Base-by-base conservation (phyloP, 2,888 invertebrate genomes). In the Orthosia incerta region DNA sequence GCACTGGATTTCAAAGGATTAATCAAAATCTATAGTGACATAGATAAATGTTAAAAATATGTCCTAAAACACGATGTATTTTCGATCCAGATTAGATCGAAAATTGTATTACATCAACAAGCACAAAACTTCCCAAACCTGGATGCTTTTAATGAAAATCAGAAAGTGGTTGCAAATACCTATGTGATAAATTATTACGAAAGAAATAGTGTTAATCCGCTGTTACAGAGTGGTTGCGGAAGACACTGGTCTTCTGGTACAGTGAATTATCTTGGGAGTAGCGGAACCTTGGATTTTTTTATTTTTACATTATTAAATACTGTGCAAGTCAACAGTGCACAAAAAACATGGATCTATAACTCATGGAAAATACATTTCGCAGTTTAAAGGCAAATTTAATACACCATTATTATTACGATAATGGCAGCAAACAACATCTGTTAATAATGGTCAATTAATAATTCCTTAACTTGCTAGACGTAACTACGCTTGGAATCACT, bases 381-480 rank as follows among this genome's bases (percentile, higher is more conserved):
- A 23, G 53, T 60, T 63, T 56, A 80, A 55, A 53, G 50, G 68
- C 69, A 80, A 83, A 81, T 80, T 83, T 65, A 65, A 78, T 75
- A 72, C 65, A 73, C 70, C 53, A 31, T 73, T 71, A 81, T 66
- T 79, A 64, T 71, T 57, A 79, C 71, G 71, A 73, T 76, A 74
- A 72, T 72, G 62, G 76, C 15, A 57, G 71, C 51, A 61, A 76
- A 64, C 82, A 79, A 65, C 83, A 82, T 83, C 83, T 82, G 83
- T 71, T 73, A 70, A 62, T 85, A 83, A 83, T 50, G 71, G 76
- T 76, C 83, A 72, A 85, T 85, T 83, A 82, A 85, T 83, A 79
- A 85, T 79, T 76, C 59, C 57, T 56, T 85, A 26, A 53, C 63
- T 81, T 79, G 56, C 65, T 46, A 56, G 71, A 68, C 71, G 62